A percentile compares a stretch with the other conserved stretches of the same genome.
Conservation (phyloP, 2,888 invertebrate genomes). For the Lasiommata megera region DNA sequence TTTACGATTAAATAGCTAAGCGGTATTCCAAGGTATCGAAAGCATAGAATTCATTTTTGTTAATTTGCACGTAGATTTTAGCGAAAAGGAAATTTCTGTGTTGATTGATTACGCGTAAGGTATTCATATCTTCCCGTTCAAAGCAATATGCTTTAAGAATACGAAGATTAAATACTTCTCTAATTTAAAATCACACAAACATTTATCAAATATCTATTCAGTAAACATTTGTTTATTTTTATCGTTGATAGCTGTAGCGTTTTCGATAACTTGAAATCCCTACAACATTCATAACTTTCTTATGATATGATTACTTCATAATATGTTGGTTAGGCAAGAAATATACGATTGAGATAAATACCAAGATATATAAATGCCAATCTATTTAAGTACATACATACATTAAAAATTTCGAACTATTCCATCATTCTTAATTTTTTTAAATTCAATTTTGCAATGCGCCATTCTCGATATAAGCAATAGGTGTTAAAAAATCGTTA, state of each 20-base stretch:
- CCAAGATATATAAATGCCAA: conserved; percentile 61
- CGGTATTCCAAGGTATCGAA: conserved; percentile 26
- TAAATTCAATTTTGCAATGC: conserved; percentile 18
- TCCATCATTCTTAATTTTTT: too few relatives aligned
- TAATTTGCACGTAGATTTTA: too few relatives aligned
- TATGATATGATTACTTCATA: conserved; percentile 35
- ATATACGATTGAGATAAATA: conserved; percentile 16
- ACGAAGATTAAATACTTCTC: too few relatives aligned
- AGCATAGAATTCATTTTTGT: not conserved
- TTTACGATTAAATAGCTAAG: conserved; percentile 14
- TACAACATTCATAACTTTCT: conserved; percentile 18
- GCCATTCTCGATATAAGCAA: conserved; percentile 17
- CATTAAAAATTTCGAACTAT: not conserved
- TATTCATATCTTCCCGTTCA: too few relatives aligned
- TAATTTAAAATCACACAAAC: not conserved
- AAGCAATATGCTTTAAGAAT: too few relatives aligned
- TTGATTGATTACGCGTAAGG: too few relatives aligned
- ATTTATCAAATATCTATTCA: not conserved
- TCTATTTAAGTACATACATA: conserved; percentile 43
- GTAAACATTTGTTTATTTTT: not conserved
- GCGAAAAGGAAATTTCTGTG: too few relatives aligned
- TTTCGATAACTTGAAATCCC: conserved; percentile 25
- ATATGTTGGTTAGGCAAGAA: conserved; percentile 29
- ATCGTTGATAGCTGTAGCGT: not conserved
- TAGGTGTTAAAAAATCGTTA: conserved; percentile 22